phyloP scores from a whole-genome alignment of 37 sponge, comb jelly and placozoan species.

The Hormiphora californensis region DNA sequence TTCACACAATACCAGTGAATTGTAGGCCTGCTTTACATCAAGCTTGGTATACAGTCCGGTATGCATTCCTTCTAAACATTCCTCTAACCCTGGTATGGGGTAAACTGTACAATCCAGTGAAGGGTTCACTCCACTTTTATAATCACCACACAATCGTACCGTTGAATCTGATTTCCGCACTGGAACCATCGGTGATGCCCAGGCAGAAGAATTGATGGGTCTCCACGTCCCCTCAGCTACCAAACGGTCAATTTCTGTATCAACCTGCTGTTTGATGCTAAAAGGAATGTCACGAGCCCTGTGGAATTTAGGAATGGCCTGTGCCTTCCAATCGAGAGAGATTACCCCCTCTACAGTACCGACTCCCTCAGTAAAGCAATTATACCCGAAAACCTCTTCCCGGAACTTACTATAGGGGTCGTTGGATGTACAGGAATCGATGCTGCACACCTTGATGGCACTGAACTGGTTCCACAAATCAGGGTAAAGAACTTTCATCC shows the following conservation, averaged over 20 bases:
- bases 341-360: no score
- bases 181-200: constrained; percentile 62
- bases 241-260: constrained; percentile 51
- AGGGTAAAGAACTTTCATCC: no score
- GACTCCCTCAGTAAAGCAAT: no score
- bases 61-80: constrained; percentile 9
- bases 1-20: no score
- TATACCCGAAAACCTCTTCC: no score
- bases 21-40: no score
- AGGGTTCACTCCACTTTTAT: constrained; percentile 55
- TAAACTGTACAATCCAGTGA: background rate
- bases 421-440: no score
- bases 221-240: constrained; percentile 46
- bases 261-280: constrained; percentile 58
- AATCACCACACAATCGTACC: constrained; percentile 63
- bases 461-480: no score
- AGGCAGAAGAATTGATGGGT: constrained; percentile 55
- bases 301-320: constrained; percentile 42
- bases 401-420: no score
- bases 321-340: no score
- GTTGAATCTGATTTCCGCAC: constrained; percentile 59
- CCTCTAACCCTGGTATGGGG: constrained; percentile 51
- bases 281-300: constrained; percentile 60
- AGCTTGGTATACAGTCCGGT: no score
- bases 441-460: no score